Conservation (phyloP, 2,888 invertebrate genomes). For the Hesperia comma region DNA sequence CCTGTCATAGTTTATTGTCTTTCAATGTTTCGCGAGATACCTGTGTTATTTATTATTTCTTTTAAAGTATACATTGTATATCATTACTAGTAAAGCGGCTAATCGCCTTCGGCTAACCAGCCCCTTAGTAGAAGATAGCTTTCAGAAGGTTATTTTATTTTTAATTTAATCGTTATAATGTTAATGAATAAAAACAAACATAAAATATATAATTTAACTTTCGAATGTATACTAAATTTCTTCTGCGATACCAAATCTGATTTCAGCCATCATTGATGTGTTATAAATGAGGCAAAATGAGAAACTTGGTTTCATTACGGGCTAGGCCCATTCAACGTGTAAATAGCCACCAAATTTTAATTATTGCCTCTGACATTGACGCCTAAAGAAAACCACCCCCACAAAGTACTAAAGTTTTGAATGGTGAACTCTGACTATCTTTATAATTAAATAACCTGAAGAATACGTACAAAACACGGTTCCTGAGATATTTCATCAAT, state of each 20-base stretch:
- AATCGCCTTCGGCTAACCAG: too few species aligned
- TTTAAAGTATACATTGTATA: too few species aligned
- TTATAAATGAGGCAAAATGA: slow-evolving; percentile 31
- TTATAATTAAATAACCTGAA: not conserved
- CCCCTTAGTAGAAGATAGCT: too few species aligned
- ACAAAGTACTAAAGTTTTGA: slow-evolving; percentile 20
- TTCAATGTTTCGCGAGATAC: too few species aligned
- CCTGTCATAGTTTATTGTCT: too few species aligned
- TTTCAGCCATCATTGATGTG: slow-evolving; percentile 22
- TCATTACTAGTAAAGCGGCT: too few species aligned
- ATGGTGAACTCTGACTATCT: not conserved
- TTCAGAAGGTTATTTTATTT: too few species aligned
- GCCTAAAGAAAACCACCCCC: slow-evolving; percentile 45
- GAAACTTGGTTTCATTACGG: slow-evolving; percentile 27
- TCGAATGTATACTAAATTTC: too few species aligned
- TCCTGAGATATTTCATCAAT: not conserved
- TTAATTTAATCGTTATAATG: too few species aligned
- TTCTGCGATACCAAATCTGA: not conserved
- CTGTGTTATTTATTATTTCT: too few species aligned
- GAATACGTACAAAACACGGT: not conserved
- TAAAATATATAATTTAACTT: too few species aligned
- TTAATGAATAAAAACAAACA: too few species aligned
- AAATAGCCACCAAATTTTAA: slow-evolving; percentile 52
- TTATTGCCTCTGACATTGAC: slow-evolving; percentile 72
- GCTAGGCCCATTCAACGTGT: slow-evolving; percentile 20